These are phyloP conservation scores for Triplophysa dalaica DNA, from an alignment of 2,113 vertebrate species.

Conservation along the genomic window DNA sequence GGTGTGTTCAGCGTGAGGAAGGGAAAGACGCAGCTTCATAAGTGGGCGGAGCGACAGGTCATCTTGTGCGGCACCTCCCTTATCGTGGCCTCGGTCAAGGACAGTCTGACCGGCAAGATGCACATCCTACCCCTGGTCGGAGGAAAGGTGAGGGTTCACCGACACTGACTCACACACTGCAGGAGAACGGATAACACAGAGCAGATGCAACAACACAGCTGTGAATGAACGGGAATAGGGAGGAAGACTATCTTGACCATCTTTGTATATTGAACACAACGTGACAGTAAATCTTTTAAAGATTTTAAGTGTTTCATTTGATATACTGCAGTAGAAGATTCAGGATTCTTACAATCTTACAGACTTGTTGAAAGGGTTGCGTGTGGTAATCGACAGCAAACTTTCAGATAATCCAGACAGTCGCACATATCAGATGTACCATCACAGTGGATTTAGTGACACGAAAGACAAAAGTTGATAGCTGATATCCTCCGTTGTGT, in stretches of 20 bases:
- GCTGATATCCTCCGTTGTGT: background rate
- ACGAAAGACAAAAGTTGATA: background rate
- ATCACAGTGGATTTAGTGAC: background rate
- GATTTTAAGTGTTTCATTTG: too few species aligned
- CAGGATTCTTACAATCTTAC: too few species aligned
- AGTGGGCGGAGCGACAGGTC: slow-evolving; percentile 94
- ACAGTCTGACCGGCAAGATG: slow-evolving; percentile 92
- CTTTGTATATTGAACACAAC: too few species aligned
- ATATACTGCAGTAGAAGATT: too few species aligned
- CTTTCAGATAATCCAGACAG: background rate
- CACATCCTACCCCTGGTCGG: slow-evolving; percentile 93
- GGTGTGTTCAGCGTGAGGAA: slow-evolving; percentile 92
- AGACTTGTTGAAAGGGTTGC: too few species aligned
- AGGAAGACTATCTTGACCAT: background rate
- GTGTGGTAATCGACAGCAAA: background rate
- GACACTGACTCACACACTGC: slow-evolving; percentile 28
- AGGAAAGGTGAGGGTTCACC: slow-evolving; percentile 84
- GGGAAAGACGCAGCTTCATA: slow-evolving; percentile 95
- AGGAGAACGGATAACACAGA: slow-evolving; percentile 35
- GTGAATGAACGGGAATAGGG: slow-evolving; percentile 28
- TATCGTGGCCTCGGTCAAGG: slow-evolving; percentile 93
- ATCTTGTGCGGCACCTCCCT: slow-evolving; percentile 94
- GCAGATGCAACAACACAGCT: slow-evolving; percentile 58
- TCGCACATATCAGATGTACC: background rate
- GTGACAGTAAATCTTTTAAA: too few species aligned